phyloP scores from a whole-genome alignment of 1,140 invertebrate species.

The Drosophila nannoptera region DNA sequence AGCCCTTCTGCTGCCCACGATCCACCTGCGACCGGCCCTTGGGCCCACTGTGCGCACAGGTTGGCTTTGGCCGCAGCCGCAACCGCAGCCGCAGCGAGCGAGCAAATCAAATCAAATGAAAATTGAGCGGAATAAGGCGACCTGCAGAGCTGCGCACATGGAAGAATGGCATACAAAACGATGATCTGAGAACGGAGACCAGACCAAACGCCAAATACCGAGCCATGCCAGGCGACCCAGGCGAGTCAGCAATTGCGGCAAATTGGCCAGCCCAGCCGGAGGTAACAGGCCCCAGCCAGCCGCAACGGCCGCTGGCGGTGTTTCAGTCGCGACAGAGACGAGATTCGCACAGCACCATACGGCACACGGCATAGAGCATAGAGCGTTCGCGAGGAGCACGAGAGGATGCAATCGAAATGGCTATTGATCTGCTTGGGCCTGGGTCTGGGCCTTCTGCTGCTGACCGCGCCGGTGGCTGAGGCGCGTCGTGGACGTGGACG shows the following conservation, averaged over 20 bases:
- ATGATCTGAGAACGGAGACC: constrained; percentile 6
- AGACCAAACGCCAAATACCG: constrained; percentile 13
- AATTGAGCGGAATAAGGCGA: constrained; percentile 61
- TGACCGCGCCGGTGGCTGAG: constrained; percentile 69
- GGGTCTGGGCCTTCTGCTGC: constrained; percentile 61
- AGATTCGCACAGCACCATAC: constrained; percentile 70
- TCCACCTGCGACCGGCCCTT: background rate
- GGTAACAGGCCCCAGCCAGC: constrained; percentile 16
- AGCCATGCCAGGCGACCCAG: constrained; percentile 23
- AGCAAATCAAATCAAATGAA: constrained; percentile 66
- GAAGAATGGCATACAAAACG: constrained; percentile 28
- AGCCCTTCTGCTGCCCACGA: too few relatives aligned
- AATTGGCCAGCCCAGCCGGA: constrained; percentile 49
- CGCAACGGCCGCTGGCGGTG: constrained; percentile 2
- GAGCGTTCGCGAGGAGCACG: constrained; percentile 24
- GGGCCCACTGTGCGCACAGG: constrained; percentile 48
- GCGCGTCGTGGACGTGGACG: constrained; percentile 83
- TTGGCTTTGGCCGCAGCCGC: constrained; percentile 43
- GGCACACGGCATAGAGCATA: too few relatives aligned
- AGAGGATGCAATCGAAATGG: constrained; percentile 65
- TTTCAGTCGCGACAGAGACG: constrained; percentile 61
- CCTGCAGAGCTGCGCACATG: constrained; percentile 26
- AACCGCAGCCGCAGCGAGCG: constrained; percentile 46
- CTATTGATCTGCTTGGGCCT: constrained; percentile 62
- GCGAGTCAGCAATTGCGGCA: constrained; percentile 59